Evolutionary conservation across 2,888 invertebrate genomes (phyloP), one percentile per base, ranked within the genome.

Genomic region (Cheilosia vernalis): DNA sequence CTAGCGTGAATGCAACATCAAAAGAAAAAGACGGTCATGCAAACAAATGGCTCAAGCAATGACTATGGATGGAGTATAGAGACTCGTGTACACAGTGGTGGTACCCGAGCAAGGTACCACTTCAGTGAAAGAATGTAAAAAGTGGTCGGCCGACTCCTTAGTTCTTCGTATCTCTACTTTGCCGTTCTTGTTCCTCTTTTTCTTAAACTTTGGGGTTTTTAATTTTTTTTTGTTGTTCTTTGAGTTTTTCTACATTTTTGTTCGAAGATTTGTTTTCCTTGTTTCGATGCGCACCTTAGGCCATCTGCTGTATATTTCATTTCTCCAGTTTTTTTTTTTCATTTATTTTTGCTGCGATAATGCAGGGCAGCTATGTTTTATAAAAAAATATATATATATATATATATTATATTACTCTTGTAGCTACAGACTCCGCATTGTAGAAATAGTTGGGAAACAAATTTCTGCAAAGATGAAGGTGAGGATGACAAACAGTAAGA

Each of bases 111-210:
- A 21, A 49, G 61, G 56, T 70, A 72, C 77, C 77, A 78, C 77
- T 72, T 83, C 69, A 66, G 49, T 77, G 55, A 78, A 66, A 66
- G 69, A 80, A 70, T 69, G 49, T 69, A 72, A 74, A 69, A 76
- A 76, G 80, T 80, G 70, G 80, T 80, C 84, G 80, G 84, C 76
- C 70, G 80, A 80, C 79, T 84, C 69, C 24, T 84, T 84, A 66
- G 80, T 80, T 76, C 76, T 72, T 74, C 44, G 9, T 63, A 55
- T 74, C 40, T 58, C 33, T 73, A 56, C 15, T 56, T 19, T 2
- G 47, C 17, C 9, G 7, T 19, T 19, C 37, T 24, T 60, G 17
- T 63, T 61, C 42, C 49, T 42, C 17, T 60, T 56, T 5, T 33
- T 60, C 37, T 51, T 27, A 24, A 24, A 15, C n/a, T 21, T 19